These are phyloP conservation scores for Lithophane leautieri DNA, from an alignment of 2,888 invertebrate genomes.

Conservation along the genomic window DNA sequence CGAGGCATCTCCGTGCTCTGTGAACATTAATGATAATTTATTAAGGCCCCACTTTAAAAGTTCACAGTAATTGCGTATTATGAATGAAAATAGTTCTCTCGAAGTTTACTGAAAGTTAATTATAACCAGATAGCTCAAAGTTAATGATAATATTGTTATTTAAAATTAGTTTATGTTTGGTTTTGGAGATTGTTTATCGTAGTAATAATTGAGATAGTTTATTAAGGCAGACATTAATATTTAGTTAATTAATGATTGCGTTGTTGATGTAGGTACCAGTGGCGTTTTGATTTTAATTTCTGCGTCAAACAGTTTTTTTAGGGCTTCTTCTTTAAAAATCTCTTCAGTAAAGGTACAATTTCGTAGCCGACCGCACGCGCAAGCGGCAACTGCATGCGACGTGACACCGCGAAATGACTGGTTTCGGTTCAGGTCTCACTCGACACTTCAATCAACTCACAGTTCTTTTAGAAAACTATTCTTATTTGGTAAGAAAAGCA, in stretches of 20 bases:
- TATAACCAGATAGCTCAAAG: slow-evolving; percentile 3
- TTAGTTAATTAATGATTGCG: neutral
- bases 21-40: slow-evolving; percentile 22
- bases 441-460: no score
- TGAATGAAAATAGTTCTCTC: slow-evolving; percentile 26
- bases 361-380: no score
- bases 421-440: no score
- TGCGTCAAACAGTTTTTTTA: neutral
- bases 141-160: slow-evolving; percentile 17
- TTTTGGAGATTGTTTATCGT: slow-evolving; percentile 24
- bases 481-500: no score
- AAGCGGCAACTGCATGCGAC: no score
- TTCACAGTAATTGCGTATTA: slow-evolving; percentile 16
- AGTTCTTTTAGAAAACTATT: no score
- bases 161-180: slow-evolving; percentile 17
- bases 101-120: slow-evolving; percentile 22
- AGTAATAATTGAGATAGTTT: neutral
- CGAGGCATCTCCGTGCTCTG: neutral
- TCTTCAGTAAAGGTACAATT: no score
- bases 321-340: no score
- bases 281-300: neutral
- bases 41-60: slow-evolving; percentile 1
- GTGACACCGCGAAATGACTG: no score
- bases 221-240: neutral
- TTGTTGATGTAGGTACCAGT: neutral